Base-by-base conservation (phyloP, 1,140 invertebrate species). In the Ruditapes philippinarum region DNA sequence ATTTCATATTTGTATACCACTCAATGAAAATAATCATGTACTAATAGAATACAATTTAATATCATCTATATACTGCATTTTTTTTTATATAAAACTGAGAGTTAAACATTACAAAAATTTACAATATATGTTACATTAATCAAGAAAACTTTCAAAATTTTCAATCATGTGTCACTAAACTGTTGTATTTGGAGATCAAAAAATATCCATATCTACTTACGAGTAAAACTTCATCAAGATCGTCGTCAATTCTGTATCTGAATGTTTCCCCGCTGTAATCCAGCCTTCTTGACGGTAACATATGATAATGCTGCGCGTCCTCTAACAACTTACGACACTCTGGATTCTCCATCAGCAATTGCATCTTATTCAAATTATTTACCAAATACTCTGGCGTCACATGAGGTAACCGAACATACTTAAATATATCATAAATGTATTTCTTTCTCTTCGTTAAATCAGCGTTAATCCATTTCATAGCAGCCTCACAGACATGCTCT, bases 341-440 rank as follows among this genome's bases (percentile, higher is more conserved):
- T 22, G 28, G 11, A 42, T 82, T 79, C 19, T 87, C 84, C 42
- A 40, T 68, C 28, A 90, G 19, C 17, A 68, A 51, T 11, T 40
- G 45, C 42, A 40, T 70, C 19, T 33, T 60, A 22, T 38, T 42
- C 2, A 90, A 54, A 22, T 90, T 51, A 28, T 91, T 62, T 54
- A 91, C 88, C 12, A 92, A 68, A 60, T 89, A 92, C 51, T 92
- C 91, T 7, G 90, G 84, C 19, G 76, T 74, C 12, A 91, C 87
- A 57, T 89, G 74, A 2, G 90, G 87, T 42, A 91, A 65, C 12
- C 90, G 57, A 9, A 91, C 54, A 42, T 85, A 62, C n/a, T 60
- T 40, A 22, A 91, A 73, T 19, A 91, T 42, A 12, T 89, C 62
- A 11, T 65, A 60, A 17, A 84, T 33, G 65, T 78, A 80, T 28